Base-by-base conservation (phyloP, 2,888 invertebrate species). In the Lissocephala sabroskyi region DNA sequence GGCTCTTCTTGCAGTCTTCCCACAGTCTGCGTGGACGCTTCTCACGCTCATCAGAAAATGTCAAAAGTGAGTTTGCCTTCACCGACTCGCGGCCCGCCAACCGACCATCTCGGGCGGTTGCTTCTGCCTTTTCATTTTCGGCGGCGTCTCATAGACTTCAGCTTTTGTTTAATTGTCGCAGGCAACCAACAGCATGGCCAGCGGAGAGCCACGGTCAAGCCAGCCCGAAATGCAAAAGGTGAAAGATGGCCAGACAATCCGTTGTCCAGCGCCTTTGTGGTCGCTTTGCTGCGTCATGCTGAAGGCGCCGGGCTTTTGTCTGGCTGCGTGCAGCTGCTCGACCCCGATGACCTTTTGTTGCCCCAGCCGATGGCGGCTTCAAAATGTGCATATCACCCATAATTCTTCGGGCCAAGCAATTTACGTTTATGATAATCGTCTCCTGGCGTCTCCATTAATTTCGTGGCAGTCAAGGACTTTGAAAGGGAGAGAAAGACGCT, bases 21-120 rank as follows among this genome's bases (percentile, higher is more conserved):
- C 3, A n/a, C n/a, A 7, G 23, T 23, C 23, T 23, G 23, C 23
- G 4, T 23, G 23, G 57, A 32, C 41, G 71, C 53, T 73, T 73
- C 73, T 75, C 73, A 73, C 78, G 73, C 79, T 73, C 71, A 76
- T 73, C 73, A 73, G 65, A 71, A 73, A 78, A 73, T 73, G 73
- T 73, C 73, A 73, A 66, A 73, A 78, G 73, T 73, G 62, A 36
- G 10, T 41, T 33, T 41, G 13, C 6, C 16, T n/a, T n/a, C n/a
- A n/a, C n/a, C n/a, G n/a, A n/a, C n/a, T n/a, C n/a, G n/a, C n/a
- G n/a, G n/a, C n/a, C n/a, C n/a, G n/a, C n/a, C n/a, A n/a, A n/a
- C n/a, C n/a, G n/a, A n/a, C n/a, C n/a, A n/a, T n/a, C n/a, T n/a
- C 13, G 29, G 10, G 1, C 11, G 35, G 10, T 4, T n/a, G 11